Evolutionary conservation across 2,888 invertebrate species (phyloP).

Genomic region (Tetragnatha montana): DNA sequence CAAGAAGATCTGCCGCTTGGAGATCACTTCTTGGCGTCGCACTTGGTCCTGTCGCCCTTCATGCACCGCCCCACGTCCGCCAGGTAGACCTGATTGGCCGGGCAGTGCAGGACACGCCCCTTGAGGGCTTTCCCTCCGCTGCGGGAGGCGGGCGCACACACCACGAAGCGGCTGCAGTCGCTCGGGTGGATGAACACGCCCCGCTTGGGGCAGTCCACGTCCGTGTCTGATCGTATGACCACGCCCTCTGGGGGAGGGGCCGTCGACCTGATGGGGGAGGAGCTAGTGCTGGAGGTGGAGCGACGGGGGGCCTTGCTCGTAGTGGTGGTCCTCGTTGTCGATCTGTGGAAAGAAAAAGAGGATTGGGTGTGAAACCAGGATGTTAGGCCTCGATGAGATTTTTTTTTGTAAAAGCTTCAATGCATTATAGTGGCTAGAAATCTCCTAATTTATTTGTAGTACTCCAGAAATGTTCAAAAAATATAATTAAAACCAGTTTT

Average conservation of each 20-base stretch:
- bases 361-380: too few relatives aligned
- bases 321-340: conserved; percentile 34
- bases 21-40: conserved; percentile 26
- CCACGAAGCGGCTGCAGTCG: conserved; percentile 93
- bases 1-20: too few relatives aligned
- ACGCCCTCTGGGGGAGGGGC: conserved; percentile 68
- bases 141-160: conserved; percentile 81
- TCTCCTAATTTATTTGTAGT: too few relatives aligned
- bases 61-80: conserved; percentile 72
- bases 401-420: too few relatives aligned
- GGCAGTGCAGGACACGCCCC: conserved; percentile 73
- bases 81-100: conserved; percentile 73
- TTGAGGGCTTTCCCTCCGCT: conserved; percentile 65
- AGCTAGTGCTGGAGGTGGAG: conserved; percentile 27
- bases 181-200: conserved; percentile 94
- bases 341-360: neutral
- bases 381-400: too few relatives aligned
- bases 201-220: conserved; percentile 89
- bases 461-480: too few relatives aligned
- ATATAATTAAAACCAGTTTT: too few relatives aligned
- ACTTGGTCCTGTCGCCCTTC: conserved; percentile 72
- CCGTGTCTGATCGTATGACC: conserved; percentile 81
- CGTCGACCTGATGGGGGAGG: conserved; percentile 42
- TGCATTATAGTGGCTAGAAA: too few relatives aligned
- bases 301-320: neutral